Evolutionary conservation across 1,140 invertebrate genomes (phyloP).

Genomic region (Condylostylus longicornis): DNA sequence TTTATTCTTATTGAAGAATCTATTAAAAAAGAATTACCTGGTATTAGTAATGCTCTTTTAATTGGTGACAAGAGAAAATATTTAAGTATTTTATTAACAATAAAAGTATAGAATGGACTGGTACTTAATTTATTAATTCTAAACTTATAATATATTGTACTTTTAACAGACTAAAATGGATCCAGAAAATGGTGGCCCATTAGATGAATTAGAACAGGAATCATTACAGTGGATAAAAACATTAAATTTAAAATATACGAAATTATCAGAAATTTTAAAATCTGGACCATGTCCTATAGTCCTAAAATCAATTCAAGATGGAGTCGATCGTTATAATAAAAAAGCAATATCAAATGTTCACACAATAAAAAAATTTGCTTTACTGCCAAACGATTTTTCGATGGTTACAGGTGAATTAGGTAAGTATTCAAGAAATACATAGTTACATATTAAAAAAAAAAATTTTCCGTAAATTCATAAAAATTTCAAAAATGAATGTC

Average conservation of each 20-base stretch:
- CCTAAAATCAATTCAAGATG: conserved; percentile 53
- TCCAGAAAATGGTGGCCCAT: conserved; percentile 47
- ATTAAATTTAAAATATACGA: conserved; percentile 50
- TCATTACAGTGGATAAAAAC: conserved; percentile 53
- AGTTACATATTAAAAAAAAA: no score
- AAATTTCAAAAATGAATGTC: neutral
- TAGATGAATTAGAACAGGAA: conserved; percentile 48
- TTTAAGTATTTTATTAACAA: conserved; percentile 62
- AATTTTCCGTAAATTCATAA: no score
- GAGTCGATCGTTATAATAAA: conserved; percentile 59
- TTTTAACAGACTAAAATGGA: conserved; percentile 34
- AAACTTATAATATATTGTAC: no score
- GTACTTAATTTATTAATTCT: conserved; percentile 6
- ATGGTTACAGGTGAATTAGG: conserved; percentile 74
- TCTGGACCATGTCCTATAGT: conserved; percentile 40
- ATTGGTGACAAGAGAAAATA: conserved; percentile 80
- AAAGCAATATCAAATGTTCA: conserved; percentile 73
- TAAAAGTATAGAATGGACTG: conserved; percentile 44
- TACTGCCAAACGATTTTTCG: conserved; percentile 76
- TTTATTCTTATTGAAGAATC: conserved; percentile 73
- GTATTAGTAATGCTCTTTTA: conserved; percentile 66
- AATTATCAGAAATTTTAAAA: conserved; percentile 52
- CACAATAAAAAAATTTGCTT: conserved; percentile 72
- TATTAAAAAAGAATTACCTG: conserved; percentile 57
- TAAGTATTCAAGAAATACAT: no score